Base-by-base conservation (phyloP, 2,113 vertebrate genomes). In the Xiphophorus hellerii region DNA sequence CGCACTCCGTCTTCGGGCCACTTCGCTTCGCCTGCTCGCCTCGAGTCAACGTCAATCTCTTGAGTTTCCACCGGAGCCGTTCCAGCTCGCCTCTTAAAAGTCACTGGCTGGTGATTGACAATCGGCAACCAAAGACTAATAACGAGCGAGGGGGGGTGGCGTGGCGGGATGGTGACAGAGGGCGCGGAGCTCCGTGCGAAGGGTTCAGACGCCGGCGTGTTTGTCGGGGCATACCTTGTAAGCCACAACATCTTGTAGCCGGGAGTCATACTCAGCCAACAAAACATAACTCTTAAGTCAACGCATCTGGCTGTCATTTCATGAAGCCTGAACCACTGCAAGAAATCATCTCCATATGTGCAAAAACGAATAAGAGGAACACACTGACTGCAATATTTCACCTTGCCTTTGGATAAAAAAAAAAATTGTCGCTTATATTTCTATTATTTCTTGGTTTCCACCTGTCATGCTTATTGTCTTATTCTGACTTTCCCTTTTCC, bases 261-360 rank as follows among this genome's bases (percentile, higher is more conserved):
- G 29, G 81, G 66, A 78, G 85, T 88, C 88, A 82, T 83, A 86
- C 91, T 88, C 87, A 90, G 87, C 81, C 87, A 92, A 80, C 84
- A 78, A 83, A 86, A 79, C 69, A 44, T 39, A 73, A 74, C 66
- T 81, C 78, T 62, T 60, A 80, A 66, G 71, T 75, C 79, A 81
- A 73, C 63, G 66, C 74, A 84, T 82, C 81, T 91, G 86, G 85
- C 89, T 90, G 89, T 87, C 78, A 86, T 80, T 84, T 86, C 73
- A 76, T 79, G 81, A 87, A 90, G 73, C 83, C 83, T 64, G 69
- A 80, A 76, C 81, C 82, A 90, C 91, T 89, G 80, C 39, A 25
- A 31, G 27, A 91, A 92, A 93, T 91, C 83, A 87, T 77, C 91
- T 92, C 89, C 92, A 92, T 85, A 90, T 92, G 84, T 85, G 84